These are phyloP conservation scores for Plagodis pulveraria DNA, from an alignment of 2,888 invertebrate species.

Conservation along the genomic window DNA sequence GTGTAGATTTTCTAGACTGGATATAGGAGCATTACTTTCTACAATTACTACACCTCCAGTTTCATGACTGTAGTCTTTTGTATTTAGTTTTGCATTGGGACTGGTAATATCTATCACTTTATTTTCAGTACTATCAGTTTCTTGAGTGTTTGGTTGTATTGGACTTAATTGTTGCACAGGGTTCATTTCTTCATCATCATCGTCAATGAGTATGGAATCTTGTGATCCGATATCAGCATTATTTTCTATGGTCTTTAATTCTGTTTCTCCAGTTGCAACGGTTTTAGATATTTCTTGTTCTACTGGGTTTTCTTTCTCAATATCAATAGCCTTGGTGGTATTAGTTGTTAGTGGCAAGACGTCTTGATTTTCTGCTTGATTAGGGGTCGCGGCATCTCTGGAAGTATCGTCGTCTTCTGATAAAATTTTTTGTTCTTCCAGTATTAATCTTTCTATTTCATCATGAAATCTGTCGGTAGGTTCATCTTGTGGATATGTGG, in stretches of 20 bases:
- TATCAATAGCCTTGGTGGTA: conserved; percentile 9
- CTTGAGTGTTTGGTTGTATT: not conserved
- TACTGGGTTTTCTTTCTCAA: not conserved
- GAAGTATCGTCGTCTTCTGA: conserved; percentile 4
- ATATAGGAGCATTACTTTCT: not conserved
- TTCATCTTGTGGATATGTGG: conserved; percentile 13
- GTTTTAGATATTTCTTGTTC: not conserved
- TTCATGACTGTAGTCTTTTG: not conserved
- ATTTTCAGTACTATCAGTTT: not conserved
- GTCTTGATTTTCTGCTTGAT: conserved; percentile 2
- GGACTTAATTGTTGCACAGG: not conserved
- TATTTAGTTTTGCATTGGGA: not conserved
- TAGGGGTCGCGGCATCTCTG: conserved; percentile 1
- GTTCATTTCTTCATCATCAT: conserved; percentile 10
- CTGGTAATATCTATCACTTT: conserved; percentile 9
- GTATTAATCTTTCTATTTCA: conserved; percentile 29
- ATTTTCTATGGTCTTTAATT: not conserved
- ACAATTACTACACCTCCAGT: not conserved
- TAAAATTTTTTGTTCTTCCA: conserved; percentile 25
- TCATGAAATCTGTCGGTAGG: conserved; percentile 26
- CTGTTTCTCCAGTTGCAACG: not conserved
- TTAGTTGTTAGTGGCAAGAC: conserved; percentile 11
- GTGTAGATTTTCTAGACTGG: not conserved
- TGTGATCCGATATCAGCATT: conserved; percentile 1
- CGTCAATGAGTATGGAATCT: conserved; percentile 30